Evolutionary conservation across 2,797 vertebrate genomes (phyloP), one percentile per base, ranked within the genome.

Genomic region (Mionectes olivaceus): DNA sequence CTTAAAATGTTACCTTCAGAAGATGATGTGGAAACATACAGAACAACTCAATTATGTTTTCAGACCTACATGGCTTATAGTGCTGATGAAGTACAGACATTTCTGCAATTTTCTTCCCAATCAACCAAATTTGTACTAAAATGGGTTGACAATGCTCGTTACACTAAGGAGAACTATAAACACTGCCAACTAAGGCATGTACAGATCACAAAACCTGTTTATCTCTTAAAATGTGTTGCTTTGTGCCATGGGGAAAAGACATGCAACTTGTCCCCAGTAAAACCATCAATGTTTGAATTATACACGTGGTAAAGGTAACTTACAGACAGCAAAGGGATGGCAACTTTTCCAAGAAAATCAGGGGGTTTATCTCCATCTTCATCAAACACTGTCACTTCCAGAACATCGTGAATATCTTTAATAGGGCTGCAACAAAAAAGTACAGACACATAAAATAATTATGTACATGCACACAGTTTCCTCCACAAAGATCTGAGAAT

Each of bases 301-400:
- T n/a, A 61, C 5, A 59, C 0, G 9, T 19, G 41, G 61, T n/a
- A 90, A 89, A 89, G 8, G 43, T 53, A 92, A 98, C 99, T 99
- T 98, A 99, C 99, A 21, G 98, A 98, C 25, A 99, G 97, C 95
- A 99, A 97, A 46, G 99, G 99, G 94, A 99, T 98, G 37, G 98
- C 98, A 80, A 99, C 98, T 98, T 99, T 99, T 55, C 99, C 99
- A 95, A 99, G 97, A 96, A 99, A 98, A 90, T 98, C 98, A 14
- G 99, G 98, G 12, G 98, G 96, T 97, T 99, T 99, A 96, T 99
- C 99, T 96, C 99, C 98, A 95, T 99, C 99, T 97, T 99, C 99
- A 95, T 99, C 99, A 81, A 99, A 98, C 50, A 99, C 98, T 24
- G 98, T 99, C 95, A 99, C 97, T 95, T 99, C 98, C 25, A 99